These are phyloP conservation scores for Trachelus troglodyta DNA, from an alignment of 2,888 invertebrate species.

Conservation along the genomic window DNA sequence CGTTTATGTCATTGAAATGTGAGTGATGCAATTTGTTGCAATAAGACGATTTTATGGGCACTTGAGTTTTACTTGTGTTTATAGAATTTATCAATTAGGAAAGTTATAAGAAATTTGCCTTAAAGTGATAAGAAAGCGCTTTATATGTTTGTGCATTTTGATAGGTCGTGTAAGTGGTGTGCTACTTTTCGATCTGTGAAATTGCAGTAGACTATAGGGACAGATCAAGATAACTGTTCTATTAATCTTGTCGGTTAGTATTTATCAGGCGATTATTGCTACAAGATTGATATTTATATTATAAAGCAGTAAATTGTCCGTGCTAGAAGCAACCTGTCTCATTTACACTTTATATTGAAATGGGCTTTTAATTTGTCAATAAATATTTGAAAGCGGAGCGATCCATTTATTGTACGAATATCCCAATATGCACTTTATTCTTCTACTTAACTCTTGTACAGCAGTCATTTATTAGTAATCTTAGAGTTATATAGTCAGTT, in stretches of 20 bases:
- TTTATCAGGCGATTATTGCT: background rate
- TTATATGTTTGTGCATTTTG: conserved; percentile 9
- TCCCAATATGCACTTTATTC: background rate
- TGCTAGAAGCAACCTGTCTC: background rate
- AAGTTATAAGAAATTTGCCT: conserved; percentile 14
- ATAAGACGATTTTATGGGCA: background rate
- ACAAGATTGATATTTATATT: background rate
- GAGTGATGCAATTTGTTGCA: background rate
- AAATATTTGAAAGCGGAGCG: background rate
- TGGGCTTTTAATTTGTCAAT: background rate
- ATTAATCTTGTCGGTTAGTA: background rate
- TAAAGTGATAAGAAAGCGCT: conserved; percentile 12
- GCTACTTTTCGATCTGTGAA: background rate
- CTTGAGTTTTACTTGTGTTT: background rate
- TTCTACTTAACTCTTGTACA: background rate
- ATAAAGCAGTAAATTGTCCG: background rate
- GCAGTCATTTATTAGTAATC: background rate
- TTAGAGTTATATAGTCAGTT: background rate
- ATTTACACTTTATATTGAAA: background rate
- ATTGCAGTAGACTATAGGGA: background rate
- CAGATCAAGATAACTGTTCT: background rate
- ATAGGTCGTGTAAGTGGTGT: background rate
- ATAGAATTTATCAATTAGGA: conserved; percentile 1
- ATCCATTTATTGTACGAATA: background rate
- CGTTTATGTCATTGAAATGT: background rate